A percentile compares a stretch with the other conserved stretches of the same genome.
Conservation (phyloP, 1,140 invertebrate species). For the Probaryconus sp. region DNA sequence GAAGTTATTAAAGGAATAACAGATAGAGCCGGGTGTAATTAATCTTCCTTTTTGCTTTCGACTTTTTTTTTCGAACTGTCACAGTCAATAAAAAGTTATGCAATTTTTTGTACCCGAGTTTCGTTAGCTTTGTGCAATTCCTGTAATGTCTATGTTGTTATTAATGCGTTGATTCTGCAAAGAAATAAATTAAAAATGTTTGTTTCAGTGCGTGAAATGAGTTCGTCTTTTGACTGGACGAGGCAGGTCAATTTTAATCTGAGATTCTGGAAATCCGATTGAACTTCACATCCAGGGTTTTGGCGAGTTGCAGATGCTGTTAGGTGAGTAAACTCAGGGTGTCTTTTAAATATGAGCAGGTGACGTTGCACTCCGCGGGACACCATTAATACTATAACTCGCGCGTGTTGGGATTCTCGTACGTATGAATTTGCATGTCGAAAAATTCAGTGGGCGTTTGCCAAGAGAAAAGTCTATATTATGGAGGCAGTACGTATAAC, state of each 20-base stretch:
- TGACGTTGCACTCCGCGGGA: conserved; percentile 47
- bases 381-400: conserved; percentile 54
- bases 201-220: no score
- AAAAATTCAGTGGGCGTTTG: conserved; percentile 56
- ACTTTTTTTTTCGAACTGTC: conserved; percentile 9
- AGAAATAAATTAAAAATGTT: no score
- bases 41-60: conserved; percentile 55
- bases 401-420: conserved; percentile 22
- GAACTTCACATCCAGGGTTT: conserved; percentile 15
- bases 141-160: no score
- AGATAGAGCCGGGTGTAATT: conserved; percentile 63
- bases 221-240: no score
- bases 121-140: background rate
- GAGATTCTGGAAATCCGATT: conserved; percentile 50
- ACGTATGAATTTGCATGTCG: conserved; percentile 52
- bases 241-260: no score
- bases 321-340: conserved; percentile 28
- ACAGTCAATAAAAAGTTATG: conserved; percentile 36
- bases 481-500: conserved; percentile 45
- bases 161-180: no score
- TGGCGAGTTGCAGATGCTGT: conserved; percentile 34
- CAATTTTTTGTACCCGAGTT: no score
- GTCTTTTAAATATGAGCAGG: conserved; percentile 47
- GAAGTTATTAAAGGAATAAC: conserved; percentile 60
- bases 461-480: conserved; percentile 59